Base-by-base conservation (phyloP, 2,888 invertebrate genomes). In the Eristalis pertinax region DNA sequence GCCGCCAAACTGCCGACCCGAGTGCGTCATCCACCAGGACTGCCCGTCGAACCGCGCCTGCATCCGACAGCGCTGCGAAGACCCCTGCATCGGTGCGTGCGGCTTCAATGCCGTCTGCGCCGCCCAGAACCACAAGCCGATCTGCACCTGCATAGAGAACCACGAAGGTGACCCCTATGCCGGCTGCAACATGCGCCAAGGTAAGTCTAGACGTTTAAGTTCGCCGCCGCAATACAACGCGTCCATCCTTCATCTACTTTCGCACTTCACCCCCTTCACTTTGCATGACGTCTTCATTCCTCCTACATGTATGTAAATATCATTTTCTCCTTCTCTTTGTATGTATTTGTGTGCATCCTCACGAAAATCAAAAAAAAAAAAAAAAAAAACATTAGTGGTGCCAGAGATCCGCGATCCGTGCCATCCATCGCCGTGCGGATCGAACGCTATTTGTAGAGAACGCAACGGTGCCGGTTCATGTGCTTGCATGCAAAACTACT, bases 391-490 rank as follows among this genome's bases (percentile, higher is more conserved):
- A 92, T 91, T 94, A 90, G 94, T 95, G 89, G 94, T 94, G 92
- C 94, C 94, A 86, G 94, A 94, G 90, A 92, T 94, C 90, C 91
- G 93, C 89, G 94, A 94, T 93, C 97, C 97, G 89, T 98, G 97
- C 92, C 95, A 96, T 91, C 96, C 96, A 89, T 96, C 97, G 76
- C 97, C 98, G 62, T 98, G 98, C 92, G 98, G 98, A 81, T 94
- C 96, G 41, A 98, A 98, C 92, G 97, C 98, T 70, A 93, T 96
- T 89, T 98, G 98, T 93, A 96, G 95, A 93, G 96, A 97, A 93
- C 94, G 95, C 90, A 95, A 96, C 91, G 96, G 96, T 89, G 96
- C 96, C 78, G 97, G 97, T 65, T 96, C 97, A 86, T 98, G 97
- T 92, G 94, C 95, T 88, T 98, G 97, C 93, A 93, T 97, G 88